Conservation (phyloP, 2,888 invertebrate species). For the Tuberolachnus salignus region DNA sequence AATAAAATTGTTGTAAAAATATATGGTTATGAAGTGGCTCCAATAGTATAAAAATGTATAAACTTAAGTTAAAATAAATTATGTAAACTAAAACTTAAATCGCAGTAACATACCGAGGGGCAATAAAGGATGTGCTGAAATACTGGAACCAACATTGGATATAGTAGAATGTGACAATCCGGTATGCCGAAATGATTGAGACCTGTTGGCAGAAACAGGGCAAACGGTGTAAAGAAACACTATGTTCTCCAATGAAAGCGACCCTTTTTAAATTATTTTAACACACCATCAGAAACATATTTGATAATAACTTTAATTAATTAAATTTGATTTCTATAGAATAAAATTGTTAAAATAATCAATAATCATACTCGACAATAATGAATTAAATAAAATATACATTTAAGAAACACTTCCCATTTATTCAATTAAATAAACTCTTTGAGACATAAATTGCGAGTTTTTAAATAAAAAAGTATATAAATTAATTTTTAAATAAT, state of each 20-base stretch:
- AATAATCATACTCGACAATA: too few relatives aligned
- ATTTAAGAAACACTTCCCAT: not conserved
- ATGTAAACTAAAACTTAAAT: constrained; percentile 49
- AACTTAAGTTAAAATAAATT: constrained; percentile 42
- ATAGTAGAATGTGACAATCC: constrained; percentile 75
- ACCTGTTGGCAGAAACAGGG: constrained; percentile 67
- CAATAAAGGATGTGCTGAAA: constrained; percentile 92
- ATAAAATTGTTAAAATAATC: not conserved
- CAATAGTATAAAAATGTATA: constrained; percentile 37
- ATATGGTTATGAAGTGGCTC: constrained; percentile 44
- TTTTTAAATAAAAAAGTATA: too few relatives aligned
- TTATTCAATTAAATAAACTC: too few relatives aligned
- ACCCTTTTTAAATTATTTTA: constrained; percentile 44
- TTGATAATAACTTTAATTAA: constrained; percentile 1
- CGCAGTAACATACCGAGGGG: constrained; percentile 70
- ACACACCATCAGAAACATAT: constrained; percentile 54
- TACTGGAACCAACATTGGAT: constrained; percentile 80
- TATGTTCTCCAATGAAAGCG: constrained; percentile 53
- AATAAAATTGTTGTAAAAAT: not conserved
- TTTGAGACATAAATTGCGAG: too few relatives aligned
- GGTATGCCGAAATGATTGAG: constrained; percentile 90
- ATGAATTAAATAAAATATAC: too few relatives aligned
- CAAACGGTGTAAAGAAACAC: constrained; percentile 52
- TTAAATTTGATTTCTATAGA: not conserved
- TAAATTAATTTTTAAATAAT: too few relatives aligned